phyloP scores from a whole-genome alignment of 2,888 invertebrate genomes.

The Notocelia uddmanniana region DNA sequence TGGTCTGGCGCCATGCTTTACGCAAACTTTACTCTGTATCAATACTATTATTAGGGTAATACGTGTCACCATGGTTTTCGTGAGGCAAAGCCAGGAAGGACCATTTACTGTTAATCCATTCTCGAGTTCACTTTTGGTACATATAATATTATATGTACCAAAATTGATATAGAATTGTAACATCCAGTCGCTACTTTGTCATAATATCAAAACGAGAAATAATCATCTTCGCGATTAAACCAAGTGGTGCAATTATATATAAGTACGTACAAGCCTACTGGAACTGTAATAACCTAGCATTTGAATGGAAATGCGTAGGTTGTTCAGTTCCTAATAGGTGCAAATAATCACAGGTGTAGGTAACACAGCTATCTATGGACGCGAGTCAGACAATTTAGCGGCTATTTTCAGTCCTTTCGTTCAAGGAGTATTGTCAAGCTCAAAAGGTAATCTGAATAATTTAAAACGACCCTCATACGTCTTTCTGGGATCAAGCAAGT shows the following conservation, averaged over 20 bases:
- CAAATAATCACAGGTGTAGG: conserved; percentile 5
- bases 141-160: no score
- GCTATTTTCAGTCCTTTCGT: neutral
- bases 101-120: no score
- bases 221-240: conserved; percentile 30
- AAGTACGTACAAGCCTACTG: conserved; percentile 26
- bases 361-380: conserved; percentile 2
- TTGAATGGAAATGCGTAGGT: conserved; percentile 41
- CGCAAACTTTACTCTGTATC: conserved; percentile 22
- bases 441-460: conserved; percentile 13
- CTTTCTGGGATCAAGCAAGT: neutral
- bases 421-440: neutral
- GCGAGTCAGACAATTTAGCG: conserved; percentile 2
- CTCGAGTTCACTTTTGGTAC: no score
- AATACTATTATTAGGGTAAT: neutral
- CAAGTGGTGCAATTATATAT: conserved; percentile 40
- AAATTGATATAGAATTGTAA: neutral
- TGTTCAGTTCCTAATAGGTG: conserved; percentile 26
- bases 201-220: conserved; percentile 15
- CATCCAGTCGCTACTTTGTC: neutral
- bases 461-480: neutral
- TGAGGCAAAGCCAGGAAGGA: neutral
- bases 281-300: conserved; percentile 22
- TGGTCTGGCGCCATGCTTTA: conserved; percentile 6
- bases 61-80: neutral